These are phyloP conservation scores for Linepithema humile DNA, from an alignment of 1,140 invertebrate genomes.

Conservation along the genomic window DNA sequence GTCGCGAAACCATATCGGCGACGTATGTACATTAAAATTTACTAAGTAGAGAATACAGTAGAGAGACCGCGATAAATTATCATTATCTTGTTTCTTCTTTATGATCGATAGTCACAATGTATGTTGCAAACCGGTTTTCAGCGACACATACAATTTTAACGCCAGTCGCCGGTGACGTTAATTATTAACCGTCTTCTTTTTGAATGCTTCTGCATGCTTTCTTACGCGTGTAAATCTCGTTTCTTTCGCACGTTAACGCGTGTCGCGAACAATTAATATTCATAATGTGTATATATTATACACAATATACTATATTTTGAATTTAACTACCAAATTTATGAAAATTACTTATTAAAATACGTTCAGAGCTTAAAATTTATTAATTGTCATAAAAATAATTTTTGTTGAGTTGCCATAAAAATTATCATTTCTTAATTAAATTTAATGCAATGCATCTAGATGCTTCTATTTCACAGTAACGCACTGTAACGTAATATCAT, in stretches of 20 bases:
- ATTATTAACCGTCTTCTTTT: constrained; percentile 39
- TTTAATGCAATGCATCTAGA: too few species aligned
- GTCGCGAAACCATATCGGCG: background rate
- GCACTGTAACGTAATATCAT: background rate
- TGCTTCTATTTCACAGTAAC: background rate
- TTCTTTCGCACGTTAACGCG: background rate
- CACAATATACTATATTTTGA: too few species aligned
- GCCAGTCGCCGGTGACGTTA: constrained; percentile 17
- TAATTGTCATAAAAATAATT: too few species aligned
- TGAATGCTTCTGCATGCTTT: constrained; percentile 18
- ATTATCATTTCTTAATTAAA: too few species aligned
- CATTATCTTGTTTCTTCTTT: constrained; percentile 29
- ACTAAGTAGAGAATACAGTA: constrained; percentile 8
- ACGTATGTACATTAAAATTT: background rate
- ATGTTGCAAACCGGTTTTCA: constrained; percentile 22
- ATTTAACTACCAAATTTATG: too few species aligned
- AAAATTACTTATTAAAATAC: too few species aligned
- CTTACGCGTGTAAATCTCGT: constrained; percentile 38
- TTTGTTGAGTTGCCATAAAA: too few species aligned
- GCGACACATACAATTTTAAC: constrained; percentile 29
- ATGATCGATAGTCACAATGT: constrained; percentile 15
- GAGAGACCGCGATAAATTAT: constrained; percentile 21
- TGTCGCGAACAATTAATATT: background rate
- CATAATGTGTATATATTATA: background rate
- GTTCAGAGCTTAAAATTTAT: too few species aligned